These are phyloP conservation scores for Eucriotettix oculatus DNA, from an alignment of 2,888 invertebrate genomes.

Conservation along the genomic window DNA sequence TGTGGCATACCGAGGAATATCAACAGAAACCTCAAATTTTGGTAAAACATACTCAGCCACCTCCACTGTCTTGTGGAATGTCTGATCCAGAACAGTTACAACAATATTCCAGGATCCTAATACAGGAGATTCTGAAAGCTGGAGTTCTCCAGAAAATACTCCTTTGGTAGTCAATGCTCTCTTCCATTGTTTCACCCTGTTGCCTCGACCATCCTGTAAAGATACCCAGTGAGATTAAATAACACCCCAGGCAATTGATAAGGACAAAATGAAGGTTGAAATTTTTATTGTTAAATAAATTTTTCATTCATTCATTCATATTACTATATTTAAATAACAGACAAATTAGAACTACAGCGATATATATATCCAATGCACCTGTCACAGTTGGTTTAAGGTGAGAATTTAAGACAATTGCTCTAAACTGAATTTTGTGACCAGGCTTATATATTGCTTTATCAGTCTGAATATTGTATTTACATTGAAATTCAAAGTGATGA, in stretches of 20 bases:
- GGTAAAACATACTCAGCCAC: constrained; percentile 87
- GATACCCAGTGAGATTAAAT: too few species aligned
- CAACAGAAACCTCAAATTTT: constrained; percentile 77
- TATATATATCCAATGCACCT: constrained; percentile 45
- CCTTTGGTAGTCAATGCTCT: constrained; percentile 50
- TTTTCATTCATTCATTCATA: too few species aligned
- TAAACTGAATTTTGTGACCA: constrained; percentile 62
- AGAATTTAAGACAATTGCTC: constrained; percentile 59
- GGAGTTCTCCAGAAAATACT: constrained; percentile 57
- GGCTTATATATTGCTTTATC: constrained; percentile 87
- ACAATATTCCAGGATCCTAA: constrained; percentile 78
- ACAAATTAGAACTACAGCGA: too few species aligned
- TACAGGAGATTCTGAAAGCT: constrained; percentile 65
- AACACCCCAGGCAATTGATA: too few species aligned
- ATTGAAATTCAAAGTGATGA: too few species aligned
- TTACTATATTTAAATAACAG: too few species aligned
- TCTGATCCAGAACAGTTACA: constrained; percentile 43
- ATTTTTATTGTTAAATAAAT: too few species aligned
- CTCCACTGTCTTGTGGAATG: constrained; percentile 51
- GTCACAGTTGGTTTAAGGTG: constrained; percentile 53
- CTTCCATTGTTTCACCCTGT: constrained; percentile 68
- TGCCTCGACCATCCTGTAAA: constrained; percentile 55
- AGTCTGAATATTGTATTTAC: too few species aligned
- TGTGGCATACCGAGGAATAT: constrained; percentile 65
- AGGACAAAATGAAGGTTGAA: too few species aligned